A percentile compares a stretch with the other conserved stretches of the same genome.
Evolutionary conservation across 2,888 invertebrate species (phyloP).

Genomic region (Aspidiotus rigidus): DNA sequence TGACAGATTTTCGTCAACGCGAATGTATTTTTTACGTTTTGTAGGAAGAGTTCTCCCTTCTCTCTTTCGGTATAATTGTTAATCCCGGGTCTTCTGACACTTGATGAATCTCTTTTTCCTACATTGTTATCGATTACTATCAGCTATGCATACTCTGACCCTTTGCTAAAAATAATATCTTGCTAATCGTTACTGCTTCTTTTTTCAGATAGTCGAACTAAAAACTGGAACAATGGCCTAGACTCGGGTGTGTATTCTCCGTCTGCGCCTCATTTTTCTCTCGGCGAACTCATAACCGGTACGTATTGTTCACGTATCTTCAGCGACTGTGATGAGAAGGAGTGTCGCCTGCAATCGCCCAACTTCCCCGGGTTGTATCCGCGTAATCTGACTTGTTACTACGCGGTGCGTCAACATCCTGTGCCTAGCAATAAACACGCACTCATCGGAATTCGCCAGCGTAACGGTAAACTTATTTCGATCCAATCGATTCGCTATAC

Average conservation of each 20-base stretch:
- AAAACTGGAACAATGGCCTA: background rate
- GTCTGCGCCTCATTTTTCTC: slow-evolving; percentile 52
- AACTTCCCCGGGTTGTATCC: slow-evolving; percentile 91
- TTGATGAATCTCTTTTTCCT: too few species aligned
- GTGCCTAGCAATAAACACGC: slow-evolving; percentile 81
- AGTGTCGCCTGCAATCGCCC: slow-evolving; percentile 81
- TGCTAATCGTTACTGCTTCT: too few species aligned
- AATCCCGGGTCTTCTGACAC: too few species aligned
- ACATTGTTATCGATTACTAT: too few species aligned
- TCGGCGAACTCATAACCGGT: slow-evolving; percentile 80
- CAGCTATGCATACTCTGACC: too few species aligned
- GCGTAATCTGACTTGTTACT: slow-evolving; percentile 87
- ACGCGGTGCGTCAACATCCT: slow-evolving; percentile 74
- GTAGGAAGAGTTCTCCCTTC: too few species aligned
- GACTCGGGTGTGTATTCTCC: slow-evolving; percentile 8
- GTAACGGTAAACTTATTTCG: slow-evolving; percentile 74
- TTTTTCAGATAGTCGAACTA: background rate
- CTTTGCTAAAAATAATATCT: too few species aligned
- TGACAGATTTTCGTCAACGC: too few species aligned
- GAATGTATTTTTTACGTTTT: too few species aligned
- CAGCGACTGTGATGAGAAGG: slow-evolving; percentile 83
- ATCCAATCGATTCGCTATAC: slow-evolving; percentile 54
- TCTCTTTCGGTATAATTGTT: too few species aligned
- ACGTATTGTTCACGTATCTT: slow-evolving; percentile 87
- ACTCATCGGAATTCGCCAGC: slow-evolving; percentile 72